A percentile compares a stretch with the other conserved stretches of the same genome.
Conservation (phyloP, 2,888 invertebrate species). For the Latheticus oryzae region DNA sequence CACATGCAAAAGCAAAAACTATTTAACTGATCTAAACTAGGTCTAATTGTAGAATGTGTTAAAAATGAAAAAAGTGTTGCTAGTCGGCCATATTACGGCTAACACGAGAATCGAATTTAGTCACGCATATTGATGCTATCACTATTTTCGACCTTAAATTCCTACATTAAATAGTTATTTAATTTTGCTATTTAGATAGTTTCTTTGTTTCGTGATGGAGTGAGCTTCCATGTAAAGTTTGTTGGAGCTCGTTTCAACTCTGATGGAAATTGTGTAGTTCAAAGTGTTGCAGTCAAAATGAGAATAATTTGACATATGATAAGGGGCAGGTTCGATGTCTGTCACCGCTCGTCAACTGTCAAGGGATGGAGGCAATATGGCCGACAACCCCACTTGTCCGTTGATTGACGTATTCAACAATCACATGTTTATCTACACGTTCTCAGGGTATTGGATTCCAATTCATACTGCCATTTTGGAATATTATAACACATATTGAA, state of each 20-base stretch:
- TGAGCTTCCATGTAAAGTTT: no score
- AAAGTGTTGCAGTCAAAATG: slow-evolving; percentile 16
- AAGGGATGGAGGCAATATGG: slow-evolving; percentile 61
- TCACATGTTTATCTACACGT: slow-evolving; percentile 61
- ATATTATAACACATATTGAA: no score
- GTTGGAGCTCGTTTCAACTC: slow-evolving; percentile 5
- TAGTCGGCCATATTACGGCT: slow-evolving; percentile 59
- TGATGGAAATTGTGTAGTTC: slow-evolving; percentile 3
- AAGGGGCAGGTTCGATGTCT: slow-evolving; percentile 58
- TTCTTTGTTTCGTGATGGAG: slow-evolving; percentile 27
- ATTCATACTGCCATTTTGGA: slow-evolving; percentile 32
- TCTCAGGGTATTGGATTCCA: slow-evolving; percentile 59
- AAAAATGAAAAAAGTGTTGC: slow-evolving; percentile 47
- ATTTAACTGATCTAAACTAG: slow-evolving; percentile 25
- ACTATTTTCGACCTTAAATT: slow-evolving; percentile 27
- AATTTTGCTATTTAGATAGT: slow-evolving; percentile 5
- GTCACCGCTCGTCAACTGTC: slow-evolving; percentile 62
- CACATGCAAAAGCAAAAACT: slow-evolving; percentile 12
- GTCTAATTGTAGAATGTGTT: slow-evolving; percentile 38
- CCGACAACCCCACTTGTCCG: slow-evolving; percentile 57
- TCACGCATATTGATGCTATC: slow-evolving; percentile 63
- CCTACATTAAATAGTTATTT: slow-evolving; percentile 27
- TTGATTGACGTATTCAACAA: slow-evolving; percentile 63
- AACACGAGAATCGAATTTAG: slow-evolving; percentile 61
- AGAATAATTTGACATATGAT: slow-evolving; percentile 56